Conservation (phyloP, 2,888 invertebrate genomes). For the Atherix ibis region DNA sequence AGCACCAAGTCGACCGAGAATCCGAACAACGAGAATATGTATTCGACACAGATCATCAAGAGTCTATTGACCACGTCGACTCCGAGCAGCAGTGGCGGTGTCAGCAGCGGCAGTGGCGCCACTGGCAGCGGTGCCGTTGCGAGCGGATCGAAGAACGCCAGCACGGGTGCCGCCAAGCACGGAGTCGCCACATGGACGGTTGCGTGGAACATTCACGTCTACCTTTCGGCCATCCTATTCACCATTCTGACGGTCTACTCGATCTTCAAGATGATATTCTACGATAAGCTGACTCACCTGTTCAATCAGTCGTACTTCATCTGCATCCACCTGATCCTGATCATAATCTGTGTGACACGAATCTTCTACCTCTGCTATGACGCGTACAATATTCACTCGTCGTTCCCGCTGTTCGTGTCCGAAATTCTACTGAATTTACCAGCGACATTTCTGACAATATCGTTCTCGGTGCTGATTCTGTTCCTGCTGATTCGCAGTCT, state of each 20-base stretch:
- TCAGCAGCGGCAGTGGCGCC: constrained; percentile 13
- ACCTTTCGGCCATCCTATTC: constrained; percentile 71
- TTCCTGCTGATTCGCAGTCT: constrained; percentile 69
- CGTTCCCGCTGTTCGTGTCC: constrained; percentile 61
- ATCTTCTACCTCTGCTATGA: constrained; percentile 83
- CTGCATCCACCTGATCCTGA: constrained; percentile 66
- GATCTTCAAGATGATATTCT: constrained; percentile 69
- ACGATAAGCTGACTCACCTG: constrained; percentile 72
- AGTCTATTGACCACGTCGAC: constrained; percentile 14
- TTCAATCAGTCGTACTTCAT: constrained; percentile 79
- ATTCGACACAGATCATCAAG: constrained; percentile 38
- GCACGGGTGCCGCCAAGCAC: constrained; percentile 1
- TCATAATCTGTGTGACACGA: constrained; percentile 63
- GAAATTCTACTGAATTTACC: constrained; percentile 72
- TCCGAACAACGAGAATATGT: constrained; percentile 18
- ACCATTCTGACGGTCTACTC: constrained; percentile 71
- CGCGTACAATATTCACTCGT: constrained; percentile 75
- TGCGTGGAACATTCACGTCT: constrained; percentile 86
- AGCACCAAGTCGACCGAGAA: constrained; percentile 15
- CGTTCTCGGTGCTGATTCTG: constrained; percentile 73
- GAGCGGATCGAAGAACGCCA: background rate
- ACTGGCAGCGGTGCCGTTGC: background rate
- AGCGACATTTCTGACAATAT: constrained; percentile 74
- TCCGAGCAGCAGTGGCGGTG: constrained; percentile 9
- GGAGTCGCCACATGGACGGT: constrained; percentile 49